phyloP scores from a whole-genome alignment of 2,888 invertebrate species.

The Fragum fragum region DNA sequence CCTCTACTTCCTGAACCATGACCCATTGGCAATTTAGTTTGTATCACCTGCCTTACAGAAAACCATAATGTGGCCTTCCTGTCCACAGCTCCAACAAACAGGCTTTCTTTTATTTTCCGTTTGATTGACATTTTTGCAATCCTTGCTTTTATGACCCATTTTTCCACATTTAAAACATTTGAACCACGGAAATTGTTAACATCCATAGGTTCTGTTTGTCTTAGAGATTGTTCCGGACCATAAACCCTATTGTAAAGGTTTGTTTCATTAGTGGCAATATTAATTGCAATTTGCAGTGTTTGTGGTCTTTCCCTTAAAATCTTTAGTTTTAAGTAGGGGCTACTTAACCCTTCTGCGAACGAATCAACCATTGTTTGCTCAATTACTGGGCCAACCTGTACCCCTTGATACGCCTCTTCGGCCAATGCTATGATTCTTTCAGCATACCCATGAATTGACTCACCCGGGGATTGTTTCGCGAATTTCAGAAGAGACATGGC shows the following conservation, averaged over 20 bases:
- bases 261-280: constrained; percentile 20
- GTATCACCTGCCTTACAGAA: neutral
- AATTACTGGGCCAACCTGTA: constrained; percentile 4
- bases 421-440: constrained; percentile 32
- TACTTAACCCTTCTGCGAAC: constrained; percentile 27
- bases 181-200: neutral
- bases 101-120: constrained; percentile 7
- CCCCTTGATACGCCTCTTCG: constrained; percentile 22
- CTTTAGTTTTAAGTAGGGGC: constrained; percentile 21
- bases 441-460: constrained; percentile 21
- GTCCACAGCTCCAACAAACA: neutral
- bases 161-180: constrained; percentile 8
- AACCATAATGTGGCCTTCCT: constrained; percentile 6
- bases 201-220: neutral
- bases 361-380: constrained; percentile 32
- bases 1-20: neutral
- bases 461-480: constrained; percentile 4
- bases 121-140: constrained; percentile 23
- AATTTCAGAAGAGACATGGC: constrained; percentile 22
- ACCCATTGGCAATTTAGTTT: constrained; percentile 8
- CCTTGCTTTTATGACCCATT: constrained; percentile 19
- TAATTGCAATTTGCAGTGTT: constrained; percentile 33
- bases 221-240: neutral
- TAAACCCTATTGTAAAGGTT: constrained; percentile 31
- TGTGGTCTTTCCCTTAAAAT: constrained; percentile 30